phyloP scores from a whole-genome alignment of 2,113 vertebrate species.

The Spilogale gracilis region DNA sequence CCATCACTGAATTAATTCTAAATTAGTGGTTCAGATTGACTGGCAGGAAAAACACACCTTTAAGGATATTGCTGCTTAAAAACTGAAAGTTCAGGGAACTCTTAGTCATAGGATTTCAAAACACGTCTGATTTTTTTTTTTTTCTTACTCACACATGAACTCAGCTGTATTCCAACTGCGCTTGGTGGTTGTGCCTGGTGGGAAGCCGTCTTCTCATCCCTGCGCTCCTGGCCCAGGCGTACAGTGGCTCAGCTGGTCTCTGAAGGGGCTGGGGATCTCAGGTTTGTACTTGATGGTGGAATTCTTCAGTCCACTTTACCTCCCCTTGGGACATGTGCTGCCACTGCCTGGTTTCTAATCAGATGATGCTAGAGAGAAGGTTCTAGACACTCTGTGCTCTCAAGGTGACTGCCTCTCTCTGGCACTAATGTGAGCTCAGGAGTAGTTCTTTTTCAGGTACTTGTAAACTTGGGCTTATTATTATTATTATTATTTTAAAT shows the following conservation, averaged over 20 bases:
- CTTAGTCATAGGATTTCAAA: conserved; percentile 1
- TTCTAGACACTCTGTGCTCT: background rate
- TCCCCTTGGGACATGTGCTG: background rate
- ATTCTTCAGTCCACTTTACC: background rate
- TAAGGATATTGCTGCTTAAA: conserved; percentile 38
- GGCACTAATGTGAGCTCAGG: background rate
- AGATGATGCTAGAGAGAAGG: background rate
- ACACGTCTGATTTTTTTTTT: background rate
- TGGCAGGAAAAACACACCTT: conserved; percentile 12
- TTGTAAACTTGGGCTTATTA: background rate
- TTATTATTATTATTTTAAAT: no score
- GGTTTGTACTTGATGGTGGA: background rate
- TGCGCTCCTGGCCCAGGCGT: background rate
- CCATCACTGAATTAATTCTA: conserved; percentile 48
- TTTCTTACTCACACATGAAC: background rate
- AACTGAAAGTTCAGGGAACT: conserved; percentile 25
- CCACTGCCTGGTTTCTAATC: background rate
- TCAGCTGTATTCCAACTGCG: background rate
- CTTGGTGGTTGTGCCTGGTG: no score
- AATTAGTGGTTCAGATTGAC: conserved; percentile 37
- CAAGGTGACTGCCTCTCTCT: background rate
- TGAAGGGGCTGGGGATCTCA: background rate
- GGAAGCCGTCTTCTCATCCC: background rate
- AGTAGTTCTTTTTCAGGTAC: background rate
- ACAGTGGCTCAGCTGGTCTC: background rate